Evolutionary conservation across 2,113 vertebrate species (phyloP), one percentile per base, ranked within the genome.

Genomic region (Oceanodroma tethys): DNA sequence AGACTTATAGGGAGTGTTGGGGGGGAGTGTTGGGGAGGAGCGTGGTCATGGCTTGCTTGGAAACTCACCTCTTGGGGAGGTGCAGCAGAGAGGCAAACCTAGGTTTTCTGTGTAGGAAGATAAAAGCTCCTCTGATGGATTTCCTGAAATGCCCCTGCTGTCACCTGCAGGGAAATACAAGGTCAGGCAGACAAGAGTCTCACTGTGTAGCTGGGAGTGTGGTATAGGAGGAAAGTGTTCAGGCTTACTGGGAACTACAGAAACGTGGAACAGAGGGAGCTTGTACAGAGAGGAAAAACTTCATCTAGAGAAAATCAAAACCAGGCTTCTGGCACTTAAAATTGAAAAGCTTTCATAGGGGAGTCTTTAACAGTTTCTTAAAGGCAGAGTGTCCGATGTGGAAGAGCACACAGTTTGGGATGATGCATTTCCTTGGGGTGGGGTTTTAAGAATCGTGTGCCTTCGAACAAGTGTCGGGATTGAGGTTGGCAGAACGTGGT

Each of bases 271-370:
- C 86, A 96, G 86, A 87, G 76, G 16, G 70, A 89, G 52, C 84
- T 59, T 96, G 81, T 96, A 47, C 5, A 1, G 52, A 81, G 53
- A 79, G 70, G 47, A 95, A 78, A 74, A 72, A n/a, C n/a, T 92
- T 76, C 2, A 13, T 91, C 67, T 59, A 45, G 60, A 59, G 76
- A 56, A 95, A 96, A 95, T 95, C 19, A 89, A 95, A 96, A 74
- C 65, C 81, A 81, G 91, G 52, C 32, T 93, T 89, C 68, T 97
- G 95, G 93, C 89, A 81, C 76, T 93, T 88, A 34, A 85, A 66
- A 18, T 3, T 67, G 63, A 73, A 91, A 73, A 38, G 16, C 29
- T 92, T 94, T 93, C 23, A 18, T 19, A 83, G 17, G 8, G 8
- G 9, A 86, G 30, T 10, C 43, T 70, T 66, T 40, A 91, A 32